phyloP scores from a whole-genome alignment of 2,888 invertebrate genomes.

The Leucoma salicis region DNA sequence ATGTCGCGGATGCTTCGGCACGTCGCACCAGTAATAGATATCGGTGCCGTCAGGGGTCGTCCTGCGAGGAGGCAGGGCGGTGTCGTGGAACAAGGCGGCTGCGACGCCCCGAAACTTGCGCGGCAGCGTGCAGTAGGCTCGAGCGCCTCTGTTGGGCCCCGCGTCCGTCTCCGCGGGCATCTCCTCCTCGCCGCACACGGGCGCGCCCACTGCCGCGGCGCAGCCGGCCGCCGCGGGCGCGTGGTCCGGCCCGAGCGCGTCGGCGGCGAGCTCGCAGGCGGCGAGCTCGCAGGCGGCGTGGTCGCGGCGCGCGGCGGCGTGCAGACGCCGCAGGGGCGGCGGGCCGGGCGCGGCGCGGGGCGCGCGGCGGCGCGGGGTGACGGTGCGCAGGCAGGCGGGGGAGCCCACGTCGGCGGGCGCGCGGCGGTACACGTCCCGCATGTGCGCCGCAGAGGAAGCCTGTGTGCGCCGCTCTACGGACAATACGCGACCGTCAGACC shows the following conservation, averaged over 20 bases:
- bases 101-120: conserved; percentile 53
- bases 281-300: conserved; percentile 67
- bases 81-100: conserved; percentile 52
- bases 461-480: conserved; percentile 45
- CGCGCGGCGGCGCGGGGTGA: conserved; percentile 49
- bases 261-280: conserved; percentile 65
- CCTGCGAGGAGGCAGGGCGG: conserved; percentile 85
- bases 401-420: conserved; percentile 48
- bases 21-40: conserved; percentile 94
- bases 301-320: conserved; percentile 21
- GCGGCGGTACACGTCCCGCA: conserved; percentile 84
- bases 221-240: conserved; percentile 19
- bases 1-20: conserved; percentile 73
- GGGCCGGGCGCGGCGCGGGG: conserved; percentile 40
- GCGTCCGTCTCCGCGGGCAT: conserved; percentile 63
- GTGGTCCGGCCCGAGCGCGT: conserved; percentile 15
- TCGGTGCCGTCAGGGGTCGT: conserved; percentile 92
- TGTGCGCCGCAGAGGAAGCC: conserved; percentile 53
- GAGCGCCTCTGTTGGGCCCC: conserved; percentile 42
- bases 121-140: conserved; percentile 81
- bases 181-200: conserved; percentile 87
- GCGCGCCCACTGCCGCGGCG: conserved; percentile 3
- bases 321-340: conserved; percentile 49
- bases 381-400: conserved; percentile 76
- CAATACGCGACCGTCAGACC: conserved; percentile 42